These are phyloP conservation scores for Candidula unifasciata DNA, from an alignment of 2,888 invertebrate genomes.

Conservation along the genomic window DNA sequence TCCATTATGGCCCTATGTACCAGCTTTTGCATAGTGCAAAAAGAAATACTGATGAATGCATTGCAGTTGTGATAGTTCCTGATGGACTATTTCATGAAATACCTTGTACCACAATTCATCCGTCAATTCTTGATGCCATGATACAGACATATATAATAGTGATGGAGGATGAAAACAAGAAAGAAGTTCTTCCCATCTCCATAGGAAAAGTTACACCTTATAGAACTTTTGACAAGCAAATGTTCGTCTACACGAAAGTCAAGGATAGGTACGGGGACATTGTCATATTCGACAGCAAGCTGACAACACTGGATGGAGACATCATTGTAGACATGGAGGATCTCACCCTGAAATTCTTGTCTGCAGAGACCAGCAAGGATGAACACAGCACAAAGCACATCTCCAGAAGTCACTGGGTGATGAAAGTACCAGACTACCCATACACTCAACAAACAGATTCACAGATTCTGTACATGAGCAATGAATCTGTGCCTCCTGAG, in stretches of 20 bases:
- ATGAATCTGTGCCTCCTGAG: constrained; percentile 5
- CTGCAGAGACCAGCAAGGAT: constrained; percentile 19
- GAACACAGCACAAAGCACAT: constrained; percentile 39
- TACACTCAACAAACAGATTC: neutral
- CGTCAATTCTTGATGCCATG: constrained; percentile 60
- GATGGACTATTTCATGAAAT: constrained; percentile 52
- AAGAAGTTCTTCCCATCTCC: constrained; percentile 56
- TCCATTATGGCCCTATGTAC: constrained; percentile 49
- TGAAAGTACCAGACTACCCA: neutral
- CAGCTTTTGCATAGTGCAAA: constrained; percentile 49
- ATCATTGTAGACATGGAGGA: constrained; percentile 60
- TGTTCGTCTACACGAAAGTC: constrained; percentile 57
- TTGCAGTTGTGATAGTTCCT: constrained; percentile 55
- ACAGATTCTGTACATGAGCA: neutral
- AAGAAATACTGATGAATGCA: constrained; percentile 54
- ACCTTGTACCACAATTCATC: constrained; percentile 57
- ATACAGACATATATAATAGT: constrained; percentile 60
- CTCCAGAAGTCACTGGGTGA: neutral
- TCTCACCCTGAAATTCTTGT: constrained; percentile 34
- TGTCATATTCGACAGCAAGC: constrained; percentile 56
- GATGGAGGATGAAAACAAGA: constrained; percentile 40
- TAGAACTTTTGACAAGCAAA: constrained; percentile 52
- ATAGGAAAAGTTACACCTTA: constrained; percentile 53
- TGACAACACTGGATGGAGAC: constrained; percentile 57
- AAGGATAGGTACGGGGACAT: constrained; percentile 37